Base-by-base conservation (phyloP, 2,797 vertebrate species). In the Sebastes minor region DNA sequence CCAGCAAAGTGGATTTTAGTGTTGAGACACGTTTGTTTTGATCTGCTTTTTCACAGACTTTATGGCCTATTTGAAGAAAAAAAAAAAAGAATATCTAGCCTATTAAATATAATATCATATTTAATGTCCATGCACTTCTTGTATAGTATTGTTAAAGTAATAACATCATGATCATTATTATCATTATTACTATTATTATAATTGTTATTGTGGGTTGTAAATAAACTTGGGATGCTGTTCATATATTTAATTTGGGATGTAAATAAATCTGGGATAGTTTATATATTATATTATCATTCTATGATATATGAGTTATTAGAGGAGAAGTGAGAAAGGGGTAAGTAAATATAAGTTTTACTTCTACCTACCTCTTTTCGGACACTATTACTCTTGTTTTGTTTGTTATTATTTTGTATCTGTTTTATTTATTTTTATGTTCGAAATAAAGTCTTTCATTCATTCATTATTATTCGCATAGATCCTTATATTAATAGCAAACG, bases 1-100 rank as follows among this genome's bases (percentile, higher is more conserved):
- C 90, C 91, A 91, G 61, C 65, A 16, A 81, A 83, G 82, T 69
- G 71, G 74, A 81, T 86, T 85, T 87, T 56, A 80, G 52, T 68
- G 71, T 87, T 85, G 78, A 59, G 49, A 86, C 75, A 86, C n/a
- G 10, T 85, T 92, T 79, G 78, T 85, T 85, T 75, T 53, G 28
- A 27, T 65, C 18, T 9, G 38, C 59, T 64, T 76, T 68, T 52
- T 52, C 14, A 6, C n/a, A 23, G 38, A 68, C 3, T 76, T 22
- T 25, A 20, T 6, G 6, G 38, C 38, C 38, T 42, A 35, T 59
- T 68, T 64, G 23, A 66, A 62, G 49, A 63, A 6, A 2, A 69
- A 52, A 60, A 9, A 4, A n/a, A 49, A 18, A 18, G 16, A 6
- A 57, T 7, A 22, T 14, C 9, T 59, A 46, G 42, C 6, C 2